Percentiles rank a stretch among this genome's conserved stretches.
phyloP scores from a whole-genome alignment of 1,140 invertebrate genomes.

The Dryas iulia region DNA sequence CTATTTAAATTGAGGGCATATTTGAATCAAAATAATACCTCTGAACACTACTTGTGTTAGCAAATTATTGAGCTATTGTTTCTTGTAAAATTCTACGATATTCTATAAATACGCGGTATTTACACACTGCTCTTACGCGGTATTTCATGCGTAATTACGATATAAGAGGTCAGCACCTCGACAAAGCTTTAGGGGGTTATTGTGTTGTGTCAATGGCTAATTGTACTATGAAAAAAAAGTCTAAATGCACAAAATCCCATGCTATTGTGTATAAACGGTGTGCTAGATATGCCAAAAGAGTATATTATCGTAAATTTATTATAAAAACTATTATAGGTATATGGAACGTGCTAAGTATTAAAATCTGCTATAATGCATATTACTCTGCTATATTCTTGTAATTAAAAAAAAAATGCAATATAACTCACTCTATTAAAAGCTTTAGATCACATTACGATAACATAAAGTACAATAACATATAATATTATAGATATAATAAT shows the following conservation, averaged over 20 bases:
- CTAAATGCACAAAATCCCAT: slow-evolving; percentile 36
- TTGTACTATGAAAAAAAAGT: slow-evolving; percentile 10
- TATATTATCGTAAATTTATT: slow-evolving; percentile 54
- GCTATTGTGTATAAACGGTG: slow-evolving; percentile 40
- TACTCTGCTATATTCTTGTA: neutral
- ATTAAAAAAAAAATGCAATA: neutral
- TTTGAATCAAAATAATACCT: no score
- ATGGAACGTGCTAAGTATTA: neutral
- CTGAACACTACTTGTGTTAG: no score
- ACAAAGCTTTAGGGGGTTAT: slow-evolving; percentile 11
- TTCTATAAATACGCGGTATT: no score
- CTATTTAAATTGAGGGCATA: no score
- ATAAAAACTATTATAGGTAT: slow-evolving; percentile 6
- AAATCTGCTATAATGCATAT: neutral
- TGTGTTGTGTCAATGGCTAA: neutral
- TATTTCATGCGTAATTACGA: no score
- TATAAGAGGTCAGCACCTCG: slow-evolving; percentile 3
- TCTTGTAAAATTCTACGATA: no score
- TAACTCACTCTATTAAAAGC: neutral
- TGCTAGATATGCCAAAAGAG: slow-evolving; percentile 73
- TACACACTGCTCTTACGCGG: no score
- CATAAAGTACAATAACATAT: slow-evolving; percentile 1
- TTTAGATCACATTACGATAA: neutral
- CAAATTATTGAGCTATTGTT: no score
- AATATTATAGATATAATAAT: neutral